Evolutionary conservation across 2,888 invertebrate species (phyloP), one percentile per base, ranked within the genome.

Genomic region (Apamea crenata): DNA sequence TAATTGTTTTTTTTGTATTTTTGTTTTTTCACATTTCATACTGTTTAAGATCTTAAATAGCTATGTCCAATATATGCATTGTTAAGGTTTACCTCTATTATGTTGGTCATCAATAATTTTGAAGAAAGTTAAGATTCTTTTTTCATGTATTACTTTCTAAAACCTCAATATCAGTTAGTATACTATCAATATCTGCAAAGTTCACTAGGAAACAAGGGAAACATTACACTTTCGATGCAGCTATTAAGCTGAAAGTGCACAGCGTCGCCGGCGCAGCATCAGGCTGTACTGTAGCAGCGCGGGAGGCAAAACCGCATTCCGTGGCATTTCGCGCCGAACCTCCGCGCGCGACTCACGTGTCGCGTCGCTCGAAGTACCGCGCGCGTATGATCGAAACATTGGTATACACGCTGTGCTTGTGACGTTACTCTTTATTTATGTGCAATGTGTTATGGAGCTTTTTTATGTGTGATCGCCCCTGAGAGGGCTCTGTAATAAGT

Each of bases 251-350:
- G 82, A 84, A 87, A 87, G 83, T 78, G 82, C 82, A 77, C 7
- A 77, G 77, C 76, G 82, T 75, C 92, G 92, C 89, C 84, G 67
- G 88, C 92, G 92, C 92, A 92, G 92, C 91, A 90, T 92, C 90
- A 86, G 78, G 83, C 87, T 87, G 79, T 82, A 78, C 72, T 86
- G 78, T 81, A 77, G 81, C 82, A 84, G 85, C 84, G 84, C 80
- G 87, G 87, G 88, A 81, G 86, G 81, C 80, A 40, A 85, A 68
- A 82, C 87, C 85, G 88, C 95, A 96, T 93, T 96, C 94, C 95
- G 96, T 94, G 95, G 89, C 94, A 96, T 93, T 96, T 93, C 95
- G 96, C 96, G 96, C 93, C 92, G 91, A 95, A 93, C 93, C 96
- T 96, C 96, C 92, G 94, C 95, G 94, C 95, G 96, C 95, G 96